Evolutionary conservation across 2,113 vertebrate species (phyloP).

Genomic region (Pluvianellus socialis): DNA sequence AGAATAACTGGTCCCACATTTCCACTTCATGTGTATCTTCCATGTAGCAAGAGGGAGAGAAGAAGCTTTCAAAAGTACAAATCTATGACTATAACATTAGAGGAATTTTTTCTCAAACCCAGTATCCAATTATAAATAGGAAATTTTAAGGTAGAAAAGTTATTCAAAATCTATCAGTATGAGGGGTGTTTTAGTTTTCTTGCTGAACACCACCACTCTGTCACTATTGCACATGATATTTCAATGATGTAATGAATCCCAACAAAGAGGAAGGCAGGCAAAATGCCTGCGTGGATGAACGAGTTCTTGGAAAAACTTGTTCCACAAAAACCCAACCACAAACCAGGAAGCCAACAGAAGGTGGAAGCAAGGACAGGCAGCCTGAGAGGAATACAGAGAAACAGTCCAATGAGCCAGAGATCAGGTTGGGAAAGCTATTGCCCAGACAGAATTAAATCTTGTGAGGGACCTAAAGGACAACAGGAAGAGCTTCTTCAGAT

Average conservation of each 20-base stretch:
- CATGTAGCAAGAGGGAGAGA: not conserved
- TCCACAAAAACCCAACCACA: not conserved
- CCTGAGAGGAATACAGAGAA: not conserved
- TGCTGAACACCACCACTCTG: not conserved
- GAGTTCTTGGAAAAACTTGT: not conserved
- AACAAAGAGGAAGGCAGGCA: not conserved
- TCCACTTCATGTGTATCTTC: not conserved
- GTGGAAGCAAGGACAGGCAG: not conserved
- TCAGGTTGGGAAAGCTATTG: not conserved
- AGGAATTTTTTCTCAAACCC: not conserved
- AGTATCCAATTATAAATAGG: not conserved
- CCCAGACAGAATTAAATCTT: not conserved
- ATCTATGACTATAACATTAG: not conserved
- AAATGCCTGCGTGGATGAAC: not conserved
- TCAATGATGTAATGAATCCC: not conserved
- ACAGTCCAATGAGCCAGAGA: not conserved
- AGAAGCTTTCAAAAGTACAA: not conserved
- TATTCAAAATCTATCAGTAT: not conserved
- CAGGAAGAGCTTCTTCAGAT: not conserved
- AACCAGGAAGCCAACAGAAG: not conserved
- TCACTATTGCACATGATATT: not conserved
- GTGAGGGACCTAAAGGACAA: not conserved
- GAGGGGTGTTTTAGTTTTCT: not conserved
- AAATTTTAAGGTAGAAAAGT: not conserved
- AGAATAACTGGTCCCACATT: not conserved